Base-by-base conservation (phyloP, 2,113 vertebrate species). In the Regulus satrapa region DNA sequence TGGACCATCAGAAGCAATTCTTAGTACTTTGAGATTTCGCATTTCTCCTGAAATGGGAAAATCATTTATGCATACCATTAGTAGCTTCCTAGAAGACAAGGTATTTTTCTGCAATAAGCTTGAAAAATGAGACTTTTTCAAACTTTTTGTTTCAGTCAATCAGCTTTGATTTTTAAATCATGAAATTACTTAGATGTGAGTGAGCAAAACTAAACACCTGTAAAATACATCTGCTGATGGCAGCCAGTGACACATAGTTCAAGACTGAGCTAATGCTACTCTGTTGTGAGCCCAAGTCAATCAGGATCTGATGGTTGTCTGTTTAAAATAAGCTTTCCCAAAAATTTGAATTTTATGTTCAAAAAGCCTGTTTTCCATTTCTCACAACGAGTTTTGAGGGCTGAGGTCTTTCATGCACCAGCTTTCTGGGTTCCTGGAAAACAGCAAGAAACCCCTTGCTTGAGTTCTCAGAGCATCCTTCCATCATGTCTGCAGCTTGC, bases 91-190 rank as follows among this genome's bases (percentile, higher is more conserved):
- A 45, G 64, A 91, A 75, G 67, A n/a, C 45, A 80, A 95, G 24
- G 21, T 74, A 46, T 79, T 95, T 95, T 95, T 79, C 87, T 89
- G 54, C 38, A 89, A 6, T 68, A 54, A 76, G 67, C 68, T 86
- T 63, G 58, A 41, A 82, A 94, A 87, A 62, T 79, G 8, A 72
- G 66, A 79, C 66, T 66, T 93, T 46, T 91, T 69, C 49, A 73
- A 76, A 91, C 54, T 91, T 95, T 51, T 85, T 91, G 51, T 91
- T 94, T 94, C 86, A 79, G 54, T 93, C 71, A 77, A 88, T 96
- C 48, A 40, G 40, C 52, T 88, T 83, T 89, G 69, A 85, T 91
- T 94, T 89, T 95, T 79, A 95, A 94, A 91, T 95, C 34, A 34
- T 51, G 49, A 85, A 83, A 85, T 93, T 92, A 32, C 58, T 91